phyloP scores from a whole-genome alignment of 2,888 invertebrate species.

The Acleris holmiana region DNA sequence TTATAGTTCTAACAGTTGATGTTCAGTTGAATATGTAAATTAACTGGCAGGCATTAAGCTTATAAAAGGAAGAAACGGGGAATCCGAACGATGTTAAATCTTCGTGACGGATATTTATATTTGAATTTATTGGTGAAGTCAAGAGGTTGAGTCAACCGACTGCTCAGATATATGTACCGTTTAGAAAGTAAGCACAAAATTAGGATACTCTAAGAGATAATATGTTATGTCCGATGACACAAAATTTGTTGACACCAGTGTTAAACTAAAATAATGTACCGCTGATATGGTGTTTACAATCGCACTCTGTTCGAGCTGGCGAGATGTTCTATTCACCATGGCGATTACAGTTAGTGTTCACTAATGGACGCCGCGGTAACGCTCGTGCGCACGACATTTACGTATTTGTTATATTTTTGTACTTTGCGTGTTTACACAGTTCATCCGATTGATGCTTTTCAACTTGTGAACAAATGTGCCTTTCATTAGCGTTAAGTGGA shows the following conservation, averaged over 20 bases:
- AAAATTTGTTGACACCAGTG: constrained; percentile 8
- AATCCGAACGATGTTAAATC: constrained; percentile 47
- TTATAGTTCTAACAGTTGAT: constrained; percentile 32
- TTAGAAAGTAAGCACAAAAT: constrained; percentile 51
- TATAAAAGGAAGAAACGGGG: constrained; percentile 44
- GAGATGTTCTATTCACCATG: constrained; percentile 12
- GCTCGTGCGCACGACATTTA: constrained; percentile 17
- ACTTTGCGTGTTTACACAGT: constrained; percentile 1
- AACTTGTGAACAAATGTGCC: constrained; percentile 32
- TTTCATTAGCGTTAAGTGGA: constrained; percentile 30
- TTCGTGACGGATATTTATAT: constrained; percentile 44
- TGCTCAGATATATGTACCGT: constrained; percentile 35
- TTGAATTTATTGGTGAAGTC: constrained; percentile 44
- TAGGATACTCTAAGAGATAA: constrained; percentile 36
- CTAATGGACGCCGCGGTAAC: constrained; percentile 9
- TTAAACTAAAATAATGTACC: constrained; percentile 11
- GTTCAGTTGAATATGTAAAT: constrained; percentile 50
- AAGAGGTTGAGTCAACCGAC: constrained; percentile 46
- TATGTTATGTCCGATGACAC: constrained; percentile 12
- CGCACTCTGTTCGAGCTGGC: constrained; percentile 7
- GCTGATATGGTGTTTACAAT: constrained; percentile 17
- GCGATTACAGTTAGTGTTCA: constrained; percentile 5
- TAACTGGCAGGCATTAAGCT: constrained; percentile 48
- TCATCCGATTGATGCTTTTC: constrained; percentile 17
- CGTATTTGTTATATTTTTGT: constrained; percentile 11